Percentiles rank a stretch among this genome's conserved stretches.
phyloP scores from a whole-genome alignment of 2,888 invertebrate genomes.

The Marasmarcha lunaedactyla region DNA sequence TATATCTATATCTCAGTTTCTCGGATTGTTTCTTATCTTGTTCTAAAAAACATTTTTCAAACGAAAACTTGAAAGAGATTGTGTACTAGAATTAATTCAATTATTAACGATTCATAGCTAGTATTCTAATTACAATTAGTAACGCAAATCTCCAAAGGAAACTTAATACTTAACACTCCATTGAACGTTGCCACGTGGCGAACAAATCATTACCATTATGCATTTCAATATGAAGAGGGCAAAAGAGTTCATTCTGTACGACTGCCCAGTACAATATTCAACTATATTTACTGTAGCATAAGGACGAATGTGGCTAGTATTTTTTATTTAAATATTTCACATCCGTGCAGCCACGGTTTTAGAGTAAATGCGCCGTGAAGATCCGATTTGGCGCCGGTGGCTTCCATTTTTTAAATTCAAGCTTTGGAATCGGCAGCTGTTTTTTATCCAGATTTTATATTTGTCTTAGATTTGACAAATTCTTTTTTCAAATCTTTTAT shows the following conservation, averaged over 20 bases:
- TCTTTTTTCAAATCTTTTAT: no score
- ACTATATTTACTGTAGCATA: not conserved
- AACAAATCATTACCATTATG: no score
- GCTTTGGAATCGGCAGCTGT: no score
- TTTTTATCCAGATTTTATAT: no score
- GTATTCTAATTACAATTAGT: not conserved
- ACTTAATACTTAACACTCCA: conserved; percentile 37
- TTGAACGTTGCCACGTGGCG: conserved; percentile 39
- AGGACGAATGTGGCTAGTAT: not conserved
- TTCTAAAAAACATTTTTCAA: no score
- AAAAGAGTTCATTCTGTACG: conserved; percentile 18
- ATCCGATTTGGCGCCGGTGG: conserved; percentile 29
- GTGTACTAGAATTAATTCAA: no score
- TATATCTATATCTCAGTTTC: no score
- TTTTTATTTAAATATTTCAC: conserved; percentile 10
- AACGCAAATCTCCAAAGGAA: conserved; percentile 19
- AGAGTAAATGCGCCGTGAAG: conserved; percentile 40
- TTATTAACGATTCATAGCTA: no score
- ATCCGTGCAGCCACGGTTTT: conserved; percentile 34
- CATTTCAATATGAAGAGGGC: conserved; percentile 23
- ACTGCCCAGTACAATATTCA: conserved; percentile 20
- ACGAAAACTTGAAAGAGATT: no score
- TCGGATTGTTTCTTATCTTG: no score
- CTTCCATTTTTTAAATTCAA: conserved; percentile 23
- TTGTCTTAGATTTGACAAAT: no score